Percentiles rank a stretch among this genome's conserved stretches.
These are phyloP conservation scores for Callitettix versicolor DNA, from an alignment of 1,140 invertebrate genomes.

Conservation along the genomic window DNA sequence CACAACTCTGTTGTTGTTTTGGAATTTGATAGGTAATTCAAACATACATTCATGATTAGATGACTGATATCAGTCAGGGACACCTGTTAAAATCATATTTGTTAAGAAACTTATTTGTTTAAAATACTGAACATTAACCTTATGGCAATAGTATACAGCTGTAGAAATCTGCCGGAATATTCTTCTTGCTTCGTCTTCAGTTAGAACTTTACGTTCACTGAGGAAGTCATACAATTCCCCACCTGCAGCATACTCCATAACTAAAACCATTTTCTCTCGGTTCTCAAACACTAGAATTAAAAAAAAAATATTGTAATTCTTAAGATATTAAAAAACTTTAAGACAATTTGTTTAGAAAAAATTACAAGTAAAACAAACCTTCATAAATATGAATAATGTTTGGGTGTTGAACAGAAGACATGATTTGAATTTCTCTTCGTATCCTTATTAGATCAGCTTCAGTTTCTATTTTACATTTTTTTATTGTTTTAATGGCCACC, in stretches of 20 bases:
- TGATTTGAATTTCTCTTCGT: slow-evolving; percentile 94
- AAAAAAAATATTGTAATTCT: slow-evolving; percentile 16
- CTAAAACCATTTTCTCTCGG: slow-evolving; percentile 95
- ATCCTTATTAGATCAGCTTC: slow-evolving; percentile 93
- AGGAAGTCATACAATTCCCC: slow-evolving; percentile 98
- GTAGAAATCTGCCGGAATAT: slow-evolving; percentile 97
- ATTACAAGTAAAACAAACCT: too few species aligned
- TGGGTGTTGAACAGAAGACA: slow-evolving; percentile 95
- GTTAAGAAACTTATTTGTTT: too few species aligned
- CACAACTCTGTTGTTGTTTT: too few species aligned
- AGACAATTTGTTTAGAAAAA: too few species aligned
- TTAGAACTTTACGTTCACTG: slow-evolving; percentile 80
- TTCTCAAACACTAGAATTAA: slow-evolving; percentile 88
- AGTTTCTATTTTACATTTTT: slow-evolving; percentile 97
- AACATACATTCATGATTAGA: too few species aligned
- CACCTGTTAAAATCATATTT: too few species aligned
- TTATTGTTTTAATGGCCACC: slow-evolving; percentile 96
- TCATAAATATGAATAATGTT: slow-evolving; percentile 99
- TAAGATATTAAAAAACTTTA: too few species aligned
- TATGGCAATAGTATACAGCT: slow-evolving; percentile 97
- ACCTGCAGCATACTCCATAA: slow-evolving; percentile 98
- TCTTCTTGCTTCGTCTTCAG: slow-evolving; percentile 84
- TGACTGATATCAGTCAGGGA: too few species aligned
- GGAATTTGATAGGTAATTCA: too few species aligned
- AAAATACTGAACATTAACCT: slow-evolving; percentile 46